Conservation (phyloP, 92 coral and sea anemone genomes). For the Zoanthus gigantus region DNA sequence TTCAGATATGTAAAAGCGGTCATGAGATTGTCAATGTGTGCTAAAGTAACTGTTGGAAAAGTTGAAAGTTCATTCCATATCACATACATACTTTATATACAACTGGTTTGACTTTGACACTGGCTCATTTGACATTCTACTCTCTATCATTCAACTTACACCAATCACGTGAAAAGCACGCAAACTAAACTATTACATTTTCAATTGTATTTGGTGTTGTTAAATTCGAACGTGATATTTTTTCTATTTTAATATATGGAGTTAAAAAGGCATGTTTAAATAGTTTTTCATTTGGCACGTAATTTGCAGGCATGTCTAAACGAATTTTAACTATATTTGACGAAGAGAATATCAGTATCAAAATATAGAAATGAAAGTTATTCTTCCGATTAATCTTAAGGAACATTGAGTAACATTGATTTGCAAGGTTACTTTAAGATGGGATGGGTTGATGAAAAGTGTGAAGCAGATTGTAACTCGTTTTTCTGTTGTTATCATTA, state of each 20-base stretch:
- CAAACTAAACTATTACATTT: not conserved
- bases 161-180: conserved; percentile 26
- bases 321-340: not conserved
- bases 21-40: not conserved
- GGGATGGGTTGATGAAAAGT: too few relatives aligned
- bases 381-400: not conserved
- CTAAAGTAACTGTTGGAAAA: not conserved
- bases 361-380: not conserved
- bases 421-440: not conserved
- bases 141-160: not conserved
- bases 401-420: not conserved
- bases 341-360: too few relatives aligned
- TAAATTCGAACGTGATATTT: not conserved
- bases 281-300: too few relatives aligned
- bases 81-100: not conserved
- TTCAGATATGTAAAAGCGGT: not conserved
- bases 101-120: conserved; percentile 10
- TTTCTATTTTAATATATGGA: not conserved
- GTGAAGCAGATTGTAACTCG: too few relatives aligned
- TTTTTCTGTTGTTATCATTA: too few relatives aligned
- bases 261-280: too few relatives aligned
- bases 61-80: conserved; percentile 18
- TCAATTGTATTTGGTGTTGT: not conserved
- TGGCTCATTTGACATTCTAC: conserved; percentile 13
- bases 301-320: not conserved